Percentiles rank a stretch among this genome's conserved stretches.
Conservation (phyloP, 1,140 invertebrate species). For the Drosophila auraria region DNA sequence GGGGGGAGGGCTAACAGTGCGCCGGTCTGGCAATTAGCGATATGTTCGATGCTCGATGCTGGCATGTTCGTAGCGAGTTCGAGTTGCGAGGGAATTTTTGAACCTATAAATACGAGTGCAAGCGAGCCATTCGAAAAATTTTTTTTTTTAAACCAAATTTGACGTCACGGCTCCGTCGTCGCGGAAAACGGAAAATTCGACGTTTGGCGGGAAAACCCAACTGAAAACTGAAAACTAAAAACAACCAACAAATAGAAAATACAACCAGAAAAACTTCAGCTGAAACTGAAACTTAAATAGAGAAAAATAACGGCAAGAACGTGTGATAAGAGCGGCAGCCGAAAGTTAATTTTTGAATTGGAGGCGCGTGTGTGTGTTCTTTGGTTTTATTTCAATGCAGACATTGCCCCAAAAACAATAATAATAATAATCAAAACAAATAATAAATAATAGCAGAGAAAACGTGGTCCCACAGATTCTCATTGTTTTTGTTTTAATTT, state of each 20-base stretch:
- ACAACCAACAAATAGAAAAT: conserved; percentile 10
- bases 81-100: conserved; percentile 1
- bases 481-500: conserved; percentile 58
- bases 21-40: conserved; percentile 1
- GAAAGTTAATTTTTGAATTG: conserved; percentile 64
- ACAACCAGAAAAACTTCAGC: conserved; percentile 5
- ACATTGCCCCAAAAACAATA: conserved; percentile 26
- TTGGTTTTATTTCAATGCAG: conserved; percentile 24
- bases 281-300: conserved; percentile 11
- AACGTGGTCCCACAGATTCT: conserved; percentile 31
- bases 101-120: conserved; percentile 20
- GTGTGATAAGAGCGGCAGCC: conserved; percentile 66
- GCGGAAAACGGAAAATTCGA: conserved; percentile 34
- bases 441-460: conserved; percentile 30
- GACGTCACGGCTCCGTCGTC: conserved; percentile 5
- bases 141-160: conserved; percentile 9
- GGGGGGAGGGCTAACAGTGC: background rate
- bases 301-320: conserved; percentile 27
- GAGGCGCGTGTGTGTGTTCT: conserved; percentile 20
- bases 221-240: conserved; percentile 7
- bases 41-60: conserved; percentile 11
- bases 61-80: conserved; percentile 1
- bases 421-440: conserved; percentile 15
- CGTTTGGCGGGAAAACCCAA: conserved; percentile 26
- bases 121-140: conserved; percentile 8